Evolutionary conservation across 2,888 invertebrate species (phyloP).

Genomic region (Trisateles emortualis): DNA sequence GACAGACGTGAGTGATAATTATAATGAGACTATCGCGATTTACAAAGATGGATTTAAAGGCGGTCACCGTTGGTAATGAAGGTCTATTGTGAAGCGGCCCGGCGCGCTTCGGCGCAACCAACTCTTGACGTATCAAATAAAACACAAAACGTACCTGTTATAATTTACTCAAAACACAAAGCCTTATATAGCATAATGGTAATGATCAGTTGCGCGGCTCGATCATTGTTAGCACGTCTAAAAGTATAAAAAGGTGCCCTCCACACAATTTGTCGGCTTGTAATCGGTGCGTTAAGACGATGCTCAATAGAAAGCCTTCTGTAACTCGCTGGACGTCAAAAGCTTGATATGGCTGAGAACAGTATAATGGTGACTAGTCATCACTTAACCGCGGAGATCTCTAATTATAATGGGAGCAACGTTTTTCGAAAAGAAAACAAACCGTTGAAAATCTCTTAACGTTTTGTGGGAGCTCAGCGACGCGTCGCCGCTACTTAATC

Average conservation of each 20-base stretch:
- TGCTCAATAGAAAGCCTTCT: constrained; percentile 65
- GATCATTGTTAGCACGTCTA: constrained; percentile 83
- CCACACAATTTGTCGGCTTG: constrained; percentile 80
- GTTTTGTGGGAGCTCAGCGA: constrained; percentile 76
- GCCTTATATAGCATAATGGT: constrained; percentile 84
- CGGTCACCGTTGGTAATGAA: constrained; percentile 83
- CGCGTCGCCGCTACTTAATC: constrained; percentile 68
- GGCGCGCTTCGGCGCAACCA: constrained; percentile 61
- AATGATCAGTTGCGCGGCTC: constrained; percentile 83
- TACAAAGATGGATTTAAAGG: constrained; percentile 68
- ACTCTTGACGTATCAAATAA: constrained; percentile 73
- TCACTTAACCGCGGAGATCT: constrained; percentile 75
- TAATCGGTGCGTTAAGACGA: constrained; percentile 75
- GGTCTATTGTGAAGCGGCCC: constrained; percentile 66
- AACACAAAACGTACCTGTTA: constrained; percentile 80
- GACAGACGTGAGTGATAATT: constrained; percentile 55
- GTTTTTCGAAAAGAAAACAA: constrained; percentile 77
- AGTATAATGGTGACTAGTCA: constrained; percentile 78
- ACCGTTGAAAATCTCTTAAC: constrained; percentile 80
- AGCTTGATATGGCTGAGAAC: constrained; percentile 70
- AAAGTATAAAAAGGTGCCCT: constrained; percentile 77
- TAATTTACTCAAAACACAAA: constrained; percentile 87
- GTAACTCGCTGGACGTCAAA: constrained; percentile 64
- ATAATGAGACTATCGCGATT: constrained; percentile 65
- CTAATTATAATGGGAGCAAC: constrained; percentile 76